Conservation (phyloP, 1,140 invertebrate genomes). For the Oreohelix idahoensis region DNA sequence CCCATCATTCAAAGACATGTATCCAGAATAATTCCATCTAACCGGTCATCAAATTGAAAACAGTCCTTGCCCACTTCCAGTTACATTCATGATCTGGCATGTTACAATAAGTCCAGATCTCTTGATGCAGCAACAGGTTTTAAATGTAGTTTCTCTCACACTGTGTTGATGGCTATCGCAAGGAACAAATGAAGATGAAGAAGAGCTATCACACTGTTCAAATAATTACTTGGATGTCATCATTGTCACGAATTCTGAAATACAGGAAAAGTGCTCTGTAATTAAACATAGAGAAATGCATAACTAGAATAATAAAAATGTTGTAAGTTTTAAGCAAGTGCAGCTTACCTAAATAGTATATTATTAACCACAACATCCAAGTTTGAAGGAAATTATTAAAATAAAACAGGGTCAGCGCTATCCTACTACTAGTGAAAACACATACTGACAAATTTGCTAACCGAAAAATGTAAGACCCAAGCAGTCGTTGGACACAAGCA, state of each 20-base stretch:
- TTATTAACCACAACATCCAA: too few species aligned
- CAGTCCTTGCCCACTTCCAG: background rate
- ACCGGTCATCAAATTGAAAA: background rate
- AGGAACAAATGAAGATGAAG: conserved; percentile 35
- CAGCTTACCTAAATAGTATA: too few species aligned
- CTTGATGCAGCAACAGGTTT: conserved; percentile 10
- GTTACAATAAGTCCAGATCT: conserved; percentile 5
- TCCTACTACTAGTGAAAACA: too few species aligned
- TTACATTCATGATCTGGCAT: conserved; percentile 17
- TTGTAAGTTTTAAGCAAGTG: too few species aligned
- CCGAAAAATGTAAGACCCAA: too few species aligned
- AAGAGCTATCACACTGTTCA: conserved; percentile 46
- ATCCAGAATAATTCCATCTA: background rate
- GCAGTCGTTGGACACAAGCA: too few species aligned
- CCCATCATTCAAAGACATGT: background rate
- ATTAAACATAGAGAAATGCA: too few species aligned
- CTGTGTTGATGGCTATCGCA: conserved; percentile 21
- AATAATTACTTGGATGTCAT: conserved; percentile 95
- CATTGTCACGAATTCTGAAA: conserved; percentile 98
- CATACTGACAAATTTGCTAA: too few species aligned
- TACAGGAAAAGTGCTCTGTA: conserved; percentile 69
- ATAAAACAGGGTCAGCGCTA: too few species aligned
- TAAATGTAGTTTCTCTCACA: background rate
- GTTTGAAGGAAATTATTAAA: too few species aligned
- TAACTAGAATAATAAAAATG: too few species aligned